Base-by-base conservation (phyloP, 2,888 invertebrate genomes). In the Caenorhabditis zanzibari region DNA sequence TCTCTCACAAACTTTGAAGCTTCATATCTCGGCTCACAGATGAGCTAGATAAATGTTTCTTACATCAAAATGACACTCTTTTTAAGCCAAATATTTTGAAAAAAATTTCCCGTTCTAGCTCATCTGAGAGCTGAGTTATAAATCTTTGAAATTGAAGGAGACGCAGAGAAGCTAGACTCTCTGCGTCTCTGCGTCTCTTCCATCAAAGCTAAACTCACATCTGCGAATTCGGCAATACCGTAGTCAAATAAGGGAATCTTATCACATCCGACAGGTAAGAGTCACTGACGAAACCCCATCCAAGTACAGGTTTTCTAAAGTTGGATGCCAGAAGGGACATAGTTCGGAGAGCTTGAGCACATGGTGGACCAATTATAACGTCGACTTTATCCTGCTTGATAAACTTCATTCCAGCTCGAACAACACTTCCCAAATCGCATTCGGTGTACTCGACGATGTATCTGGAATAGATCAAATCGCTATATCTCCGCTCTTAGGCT, bases 291-390 rank as follows among this genome's bases (percentile, higher is more conserved):
- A 82, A 86, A 10, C 86, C 86, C 84, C 84, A 86, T 0, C 73
- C 83, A 44, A 86, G 61, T 9, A 85, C 73, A 2, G 81, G 76
- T 19, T 56, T 87, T 22, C 66, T 12, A 41, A 84, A 87, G 24
- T 69, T 68, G 6, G 58, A 76, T 4, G 85, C 58, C 9, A 86
- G 47, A 1, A 73, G 19, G 16, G 75, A 75, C 85, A 85, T 85
- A 38, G 81, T 76, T 54, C 66, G 47, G 1, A 81, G 68, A 22
- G 79, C 84, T 16, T 76, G 54, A 24, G 84, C 74, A 71, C 90
- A 90, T 0, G 90, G 87, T 0, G 90, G 85, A 35, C 87, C 89
- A 47, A 90, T 82, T 10, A 90, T 56, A 9, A 87, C 85, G 68
- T 90, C 90, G 4, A 89, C 87, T 14, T 85, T 75, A n/a, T 83